Conservation (phyloP, 1,140 invertebrate species). For the Aphidius gifuensis region DNA sequence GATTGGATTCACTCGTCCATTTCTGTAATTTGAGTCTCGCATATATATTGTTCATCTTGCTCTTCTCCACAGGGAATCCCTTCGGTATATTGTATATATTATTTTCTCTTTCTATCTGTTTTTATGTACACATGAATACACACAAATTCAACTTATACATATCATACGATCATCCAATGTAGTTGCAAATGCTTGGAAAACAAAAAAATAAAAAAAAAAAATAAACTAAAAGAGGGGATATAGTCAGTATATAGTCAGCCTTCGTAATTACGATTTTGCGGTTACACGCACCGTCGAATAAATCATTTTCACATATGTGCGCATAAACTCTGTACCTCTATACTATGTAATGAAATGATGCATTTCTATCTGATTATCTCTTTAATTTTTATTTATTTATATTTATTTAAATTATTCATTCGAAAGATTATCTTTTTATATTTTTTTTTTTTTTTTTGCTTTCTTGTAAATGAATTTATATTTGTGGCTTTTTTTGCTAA, state of each 20-base stretch:
- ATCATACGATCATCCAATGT: too few species aligned
- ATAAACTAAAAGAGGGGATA: background rate
- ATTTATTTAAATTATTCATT: constrained; percentile 16
- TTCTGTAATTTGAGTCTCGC: constrained; percentile 7
- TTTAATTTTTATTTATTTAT: background rate
- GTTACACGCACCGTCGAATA: constrained; percentile 20
- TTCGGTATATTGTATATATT: background rate
- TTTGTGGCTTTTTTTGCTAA: background rate
- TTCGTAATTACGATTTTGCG: constrained; percentile 23
- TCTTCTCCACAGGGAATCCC: background rate
- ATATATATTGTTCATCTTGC: too few species aligned
- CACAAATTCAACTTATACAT: constrained; percentile 1
- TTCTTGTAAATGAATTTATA: background rate
- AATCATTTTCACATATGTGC: constrained; percentile 14
- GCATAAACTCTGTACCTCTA: background rate
- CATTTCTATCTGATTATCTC: constrained; percentile 17
- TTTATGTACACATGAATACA: background rate
- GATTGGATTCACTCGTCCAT: constrained; percentile 5
- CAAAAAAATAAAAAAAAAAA: background rate
- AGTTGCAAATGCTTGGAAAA: too few species aligned
- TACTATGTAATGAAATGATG: constrained; percentile 28
- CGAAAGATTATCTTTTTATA: constrained; percentile 6
- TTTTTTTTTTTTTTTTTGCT: background rate
- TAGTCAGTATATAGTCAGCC: constrained; percentile 1
- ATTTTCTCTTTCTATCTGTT: background rate